These are phyloP conservation scores for Aproaerema taeniolella DNA, from an alignment of 2,888 invertebrate species.

Conservation along the genomic window DNA sequence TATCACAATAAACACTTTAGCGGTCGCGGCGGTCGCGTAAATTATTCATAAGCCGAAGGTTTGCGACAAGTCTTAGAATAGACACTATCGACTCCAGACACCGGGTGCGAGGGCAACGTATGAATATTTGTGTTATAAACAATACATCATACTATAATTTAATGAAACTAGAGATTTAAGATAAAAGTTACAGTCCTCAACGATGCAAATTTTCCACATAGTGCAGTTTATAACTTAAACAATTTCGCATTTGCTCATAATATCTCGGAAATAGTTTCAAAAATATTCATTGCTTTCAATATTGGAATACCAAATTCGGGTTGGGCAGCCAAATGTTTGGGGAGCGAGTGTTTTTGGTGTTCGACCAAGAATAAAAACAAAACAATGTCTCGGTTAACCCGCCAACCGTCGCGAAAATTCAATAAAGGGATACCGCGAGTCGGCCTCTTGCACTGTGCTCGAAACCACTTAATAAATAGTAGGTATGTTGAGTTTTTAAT, in stretches of 20 bases:
- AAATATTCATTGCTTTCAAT: too few relatives aligned
- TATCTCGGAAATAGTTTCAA: too few relatives aligned
- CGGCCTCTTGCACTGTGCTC: constrained; percentile 42
- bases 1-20: constrained; percentile 70
- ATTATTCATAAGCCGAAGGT: constrained; percentile 62
- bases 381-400: constrained; percentile 22
- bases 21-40: constrained; percentile 48
- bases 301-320: constrained; percentile 3
- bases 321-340: constrained; percentile 5
- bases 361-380: constrained; percentile 19
- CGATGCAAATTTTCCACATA: too few relatives aligned
- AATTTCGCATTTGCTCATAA: too few relatives aligned
- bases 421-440: constrained; percentile 43
- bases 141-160: too few relatives aligned
- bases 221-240: too few relatives aligned
- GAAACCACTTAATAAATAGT: constrained; percentile 52
- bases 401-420: constrained; percentile 35
- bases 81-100: constrained; percentile 15
- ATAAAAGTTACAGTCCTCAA: too few relatives aligned
- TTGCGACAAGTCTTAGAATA: constrained; percentile 49
- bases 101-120: neutral
- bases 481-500: constrained; percentile 4
- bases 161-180: too few relatives aligned
- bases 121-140: too few relatives aligned
- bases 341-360: too few relatives aligned